Evolutionary conservation across 1,140 invertebrate species (phyloP).

Genomic region (Vanessa tameamea): DNA sequence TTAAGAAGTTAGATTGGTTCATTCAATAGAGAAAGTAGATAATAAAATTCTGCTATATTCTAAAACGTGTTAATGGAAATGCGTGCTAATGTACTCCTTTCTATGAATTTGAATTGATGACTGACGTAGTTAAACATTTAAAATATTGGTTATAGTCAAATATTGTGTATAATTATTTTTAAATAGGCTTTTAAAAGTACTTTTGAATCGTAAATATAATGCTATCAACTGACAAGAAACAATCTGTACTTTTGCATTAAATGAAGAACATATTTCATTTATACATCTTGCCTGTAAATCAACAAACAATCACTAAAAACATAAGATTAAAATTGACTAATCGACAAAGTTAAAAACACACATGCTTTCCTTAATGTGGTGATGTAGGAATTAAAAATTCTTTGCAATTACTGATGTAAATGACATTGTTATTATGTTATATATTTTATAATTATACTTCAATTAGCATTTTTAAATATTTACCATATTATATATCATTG

Average conservation of each 20-base stretch:
- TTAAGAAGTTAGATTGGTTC: neutral
- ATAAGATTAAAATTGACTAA: too few species aligned
- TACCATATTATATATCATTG: neutral
- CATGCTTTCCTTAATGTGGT: too few species aligned
- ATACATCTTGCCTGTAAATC: too few species aligned
- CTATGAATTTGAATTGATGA: conserved; percentile 34
- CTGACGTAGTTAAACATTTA: conserved; percentile 24
- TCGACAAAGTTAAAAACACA: too few species aligned
- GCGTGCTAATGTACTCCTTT: conserved; percentile 16
- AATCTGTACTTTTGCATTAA: too few species aligned
- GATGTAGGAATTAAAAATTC: too few species aligned
- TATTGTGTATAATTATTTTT: neutral
- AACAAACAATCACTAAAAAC: too few species aligned
- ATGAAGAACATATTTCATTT: too few species aligned
- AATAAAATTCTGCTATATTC: conserved; percentile 23
- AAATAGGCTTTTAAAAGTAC: neutral
- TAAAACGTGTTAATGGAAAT: conserved; percentile 30
- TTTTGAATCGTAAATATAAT: too few species aligned
- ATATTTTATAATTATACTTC: neutral
- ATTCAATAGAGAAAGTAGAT: conserved; percentile 21
- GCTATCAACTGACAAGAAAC: too few species aligned
- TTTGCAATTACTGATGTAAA: neutral
- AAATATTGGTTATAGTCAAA: conserved; percentile 1
- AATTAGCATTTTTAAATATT: conserved; percentile 12
- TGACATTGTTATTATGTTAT: neutral